A percentile compares a stretch with the other conserved stretches of the same genome.
These are phyloP conservation scores for Drosophila punjabiensis DNA, from an alignment of 1,140 invertebrate species.

Conservation along the genomic window DNA sequence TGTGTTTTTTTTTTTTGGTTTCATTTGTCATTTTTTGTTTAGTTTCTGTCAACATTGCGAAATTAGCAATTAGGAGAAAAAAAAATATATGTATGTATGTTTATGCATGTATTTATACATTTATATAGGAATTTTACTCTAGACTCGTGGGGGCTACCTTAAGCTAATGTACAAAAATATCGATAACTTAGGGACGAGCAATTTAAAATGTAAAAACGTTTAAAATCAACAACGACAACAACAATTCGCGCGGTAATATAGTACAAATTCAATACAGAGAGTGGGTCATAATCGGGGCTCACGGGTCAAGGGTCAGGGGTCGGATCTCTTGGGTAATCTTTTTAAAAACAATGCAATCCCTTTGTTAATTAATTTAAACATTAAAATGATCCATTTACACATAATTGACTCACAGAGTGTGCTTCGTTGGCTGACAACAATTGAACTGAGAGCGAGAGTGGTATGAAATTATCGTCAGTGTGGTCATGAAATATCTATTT, in stretches of 20 bases:
- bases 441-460: slow-evolving; percentile 40
- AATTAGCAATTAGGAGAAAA: slow-evolving; percentile 55
- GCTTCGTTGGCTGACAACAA: slow-evolving; percentile 59
- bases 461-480: slow-evolving; percentile 34
- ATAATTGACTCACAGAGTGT: slow-evolving; percentile 79
- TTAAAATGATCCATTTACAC: slow-evolving; percentile 65
- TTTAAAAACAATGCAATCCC: slow-evolving; percentile 40
- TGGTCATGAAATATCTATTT: neutral
- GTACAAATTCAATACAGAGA: slow-evolving; percentile 42
- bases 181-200: slow-evolving; percentile 73
- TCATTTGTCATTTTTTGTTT: neutral
- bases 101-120: slow-evolving; percentile 37
- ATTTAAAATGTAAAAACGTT: slow-evolving; percentile 55
- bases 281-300: slow-evolving; percentile 20
- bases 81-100: slow-evolving; percentile 18
- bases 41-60: slow-evolving; percentile 47
- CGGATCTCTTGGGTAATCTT: neutral
- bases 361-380: neutral
- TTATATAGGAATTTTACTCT: slow-evolving; percentile 48
- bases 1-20: slow-evolving; percentile 7
- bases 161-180: slow-evolving; percentile 80
- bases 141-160: slow-evolving; percentile 67
- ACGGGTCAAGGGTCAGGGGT: neutral
- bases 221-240: slow-evolving; percentile 70
- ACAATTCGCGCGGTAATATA: slow-evolving; percentile 59